Base-by-base conservation (phyloP, 2,888 invertebrate species). In the Theodoxus fluviatilis region DNA sequence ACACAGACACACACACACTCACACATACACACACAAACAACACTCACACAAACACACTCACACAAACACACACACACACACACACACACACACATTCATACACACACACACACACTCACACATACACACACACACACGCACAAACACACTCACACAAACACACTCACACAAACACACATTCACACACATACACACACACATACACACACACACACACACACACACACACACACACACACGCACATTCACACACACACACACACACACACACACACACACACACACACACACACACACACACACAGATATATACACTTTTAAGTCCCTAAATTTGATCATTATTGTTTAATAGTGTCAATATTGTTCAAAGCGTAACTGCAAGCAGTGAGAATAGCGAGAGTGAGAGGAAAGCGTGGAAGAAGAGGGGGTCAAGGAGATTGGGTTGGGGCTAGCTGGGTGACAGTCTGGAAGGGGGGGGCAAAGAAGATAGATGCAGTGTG, bases 321-420 rank as follows among this genome's bases (percentile, higher is more conserved):
- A n/a, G 40, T 25, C n/a, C 64, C 28, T 31, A 43, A 2, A 31
- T 1, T 18, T 9, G 6, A 25, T 40, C 31, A 40, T 33, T 28
- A 35, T 64, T 7, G 3, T 38, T 40, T 40, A 31, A 64, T 64
- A 15, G 43, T 43, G 28, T 64, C 25, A 40, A 40, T n/a, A n/a
- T n/a, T n/a, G n/a, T n/a, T n/a, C n/a, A n/a, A n/a, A n/a, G n/a
- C n/a, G n/a, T n/a, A n/a, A n/a, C n/a, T n/a, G n/a, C n/a, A n/a
- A n/a, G n/a, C n/a, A n/a, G n/a, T n/a, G n/a, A n/a, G n/a, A n/a
- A n/a, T n/a, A n/a, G n/a, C n/a, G n/a, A n/a, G 57, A 33, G 40
- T 40, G 57, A 6, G 69, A 69, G 52, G 64, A 22, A 35, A 64
- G 69, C 9, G 69, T 59, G 3, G 69, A 64, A 1, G 69, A 64